Evolutionary conservation across 37 sponge, comb jelly and placozoan genomes (phyloP), one percentile per base, ranked within the genome.

Genomic region (Beroe ovata): DNA sequence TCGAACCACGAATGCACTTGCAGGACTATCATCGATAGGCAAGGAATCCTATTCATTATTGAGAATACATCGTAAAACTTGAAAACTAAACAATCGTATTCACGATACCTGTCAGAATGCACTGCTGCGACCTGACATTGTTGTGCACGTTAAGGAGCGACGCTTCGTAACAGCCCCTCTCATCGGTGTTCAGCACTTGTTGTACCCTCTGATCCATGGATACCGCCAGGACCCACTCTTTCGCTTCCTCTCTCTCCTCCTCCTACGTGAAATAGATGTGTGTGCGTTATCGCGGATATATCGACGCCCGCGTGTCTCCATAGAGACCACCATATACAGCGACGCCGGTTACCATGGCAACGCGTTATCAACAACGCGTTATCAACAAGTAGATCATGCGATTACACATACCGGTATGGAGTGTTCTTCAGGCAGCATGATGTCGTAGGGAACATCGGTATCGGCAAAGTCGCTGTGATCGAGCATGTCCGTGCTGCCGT

Each of bases 171-270:
- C 91, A 91, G 0, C 93, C 95, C 54, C 97, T 77, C 89, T 95
- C 94, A 63, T 97, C 95, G 21, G 88, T 34, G 21, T 96, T 95
- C 37, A 97, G 93, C 8, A 71, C 84, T 60, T 77, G 84, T 33
- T 60, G 64, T 16, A 64, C 91, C 62, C 92, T 89, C 91, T 95
- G 95, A 90, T 97, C 99, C 91, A 97, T 91, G 88, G 96, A 96
- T n/a, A 97, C 92, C 30, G 99, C 95, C 32, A 97, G 90, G 38
- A 97, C 96, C 99, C 99, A 97, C 90, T 97, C 99, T 92, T 97
- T 97, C 39, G 92, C 91, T 26, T 97, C 99, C 89, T 97, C 99
- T 4, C 99, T 59, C 64, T 94, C 92, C 34, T 92, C 96, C 59
- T 97, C 99, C 96, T 95, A 77, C 20, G 89, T 16, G 6, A n/a